A percentile compares a stretch with the other conserved stretches of the same genome.
These are phyloP conservation scores for Melolontha melolontha DNA, from an alignment of 2,888 invertebrate genomes.

Conservation along the genomic window DNA sequence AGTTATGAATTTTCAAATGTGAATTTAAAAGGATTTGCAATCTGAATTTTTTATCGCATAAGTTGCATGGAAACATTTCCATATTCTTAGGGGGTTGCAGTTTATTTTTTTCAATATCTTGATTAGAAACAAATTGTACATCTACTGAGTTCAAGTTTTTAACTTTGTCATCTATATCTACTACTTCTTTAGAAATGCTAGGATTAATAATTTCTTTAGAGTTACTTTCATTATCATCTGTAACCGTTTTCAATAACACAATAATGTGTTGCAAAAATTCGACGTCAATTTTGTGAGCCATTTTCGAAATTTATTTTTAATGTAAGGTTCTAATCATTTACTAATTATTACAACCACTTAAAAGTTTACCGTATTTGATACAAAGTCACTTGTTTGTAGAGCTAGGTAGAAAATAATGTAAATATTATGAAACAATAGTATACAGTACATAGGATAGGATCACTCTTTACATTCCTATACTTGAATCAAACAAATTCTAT, in stretches of 20 bases:
- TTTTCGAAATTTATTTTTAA: too few relatives aligned
- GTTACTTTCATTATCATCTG: slow-evolving; percentile 5
- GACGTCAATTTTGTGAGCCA: slow-evolving; percentile 5
- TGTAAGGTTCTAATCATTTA: too few relatives aligned
- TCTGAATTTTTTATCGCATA: slow-evolving; percentile 5
- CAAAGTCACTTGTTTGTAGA: background rate
- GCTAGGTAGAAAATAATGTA: too few relatives aligned
- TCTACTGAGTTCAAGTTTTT: slow-evolving; percentile 5
- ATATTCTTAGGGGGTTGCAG: background rate
- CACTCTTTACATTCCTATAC: too few relatives aligned
- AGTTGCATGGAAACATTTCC: background rate
- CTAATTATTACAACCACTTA: background rate
- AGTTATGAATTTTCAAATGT: slow-evolving; percentile 16
- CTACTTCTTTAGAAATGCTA: background rate
- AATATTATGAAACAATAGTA: too few relatives aligned
- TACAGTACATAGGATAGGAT: too few relatives aligned
- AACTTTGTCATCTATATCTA: background rate
- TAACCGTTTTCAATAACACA: slow-evolving; percentile 22
- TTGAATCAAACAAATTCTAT: too few relatives aligned
- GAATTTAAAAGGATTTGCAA: slow-evolving; percentile 4
- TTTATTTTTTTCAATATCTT: background rate
- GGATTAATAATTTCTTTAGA: background rate
- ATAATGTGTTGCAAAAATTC: slow-evolving; percentile 19
- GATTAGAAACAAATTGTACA: slow-evolving; percentile 3
- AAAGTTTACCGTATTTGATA: background rate